Conservation (phyloP, 2,888 invertebrate species). For the Stomorhina lunata region DNA sequence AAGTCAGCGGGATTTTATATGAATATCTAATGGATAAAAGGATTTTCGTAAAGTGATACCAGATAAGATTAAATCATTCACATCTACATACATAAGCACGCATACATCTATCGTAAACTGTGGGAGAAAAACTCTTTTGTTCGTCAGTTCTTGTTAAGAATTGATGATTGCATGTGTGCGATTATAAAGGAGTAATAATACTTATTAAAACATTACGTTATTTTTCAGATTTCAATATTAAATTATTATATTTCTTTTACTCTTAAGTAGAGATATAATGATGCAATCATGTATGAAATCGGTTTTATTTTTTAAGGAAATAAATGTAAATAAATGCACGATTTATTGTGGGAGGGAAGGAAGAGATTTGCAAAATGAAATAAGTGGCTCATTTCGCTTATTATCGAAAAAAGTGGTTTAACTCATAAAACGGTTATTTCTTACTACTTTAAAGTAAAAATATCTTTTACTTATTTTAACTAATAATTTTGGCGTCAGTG, state of each 20-base stretch:
- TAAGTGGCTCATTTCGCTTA: too few relatives aligned
- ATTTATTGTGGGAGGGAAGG: neutral
- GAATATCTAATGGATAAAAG: conserved; percentile 61
- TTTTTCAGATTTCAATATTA: conserved; percentile 1
- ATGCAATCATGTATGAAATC: conserved; percentile 8
- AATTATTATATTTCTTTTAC: neutral
- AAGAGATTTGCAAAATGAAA: too few relatives aligned
- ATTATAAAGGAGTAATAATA: neutral
- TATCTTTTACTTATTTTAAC: too few relatives aligned
- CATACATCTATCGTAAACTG: too few relatives aligned
- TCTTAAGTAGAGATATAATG: neutral
- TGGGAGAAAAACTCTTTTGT: too few relatives aligned
- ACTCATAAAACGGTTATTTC: too few relatives aligned
- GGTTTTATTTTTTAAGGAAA: neutral
- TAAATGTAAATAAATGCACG: neutral
- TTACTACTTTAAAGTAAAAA: too few relatives aligned
- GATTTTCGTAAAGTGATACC: conserved; percentile 55
- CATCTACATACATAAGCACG: too few relatives aligned
- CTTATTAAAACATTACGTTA: conserved; percentile 4
- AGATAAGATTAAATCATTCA: conserved; percentile 25
- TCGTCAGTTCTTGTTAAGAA: neutral
- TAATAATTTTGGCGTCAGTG: too few relatives aligned
- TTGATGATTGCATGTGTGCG: neutral
- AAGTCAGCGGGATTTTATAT: conserved; percentile 61
- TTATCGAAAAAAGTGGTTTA: too few relatives aligned